These are phyloP conservation scores for Alviniconcha strummeri DNA, from an alignment of 2,888 invertebrate species.

Conservation along the genomic window DNA sequence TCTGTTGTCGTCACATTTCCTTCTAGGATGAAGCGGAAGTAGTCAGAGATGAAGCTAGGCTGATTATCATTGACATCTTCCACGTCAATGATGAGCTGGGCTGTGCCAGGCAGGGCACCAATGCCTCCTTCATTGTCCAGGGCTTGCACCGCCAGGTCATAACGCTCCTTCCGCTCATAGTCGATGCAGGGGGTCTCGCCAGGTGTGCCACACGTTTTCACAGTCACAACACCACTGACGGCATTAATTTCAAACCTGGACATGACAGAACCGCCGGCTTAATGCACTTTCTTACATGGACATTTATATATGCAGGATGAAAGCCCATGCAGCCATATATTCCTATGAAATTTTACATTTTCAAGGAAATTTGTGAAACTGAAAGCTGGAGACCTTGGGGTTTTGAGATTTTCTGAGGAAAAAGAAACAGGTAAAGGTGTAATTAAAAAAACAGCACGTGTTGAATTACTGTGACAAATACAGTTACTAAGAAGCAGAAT, in stretches of 20 bases:
- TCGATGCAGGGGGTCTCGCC: conserved; percentile 81
- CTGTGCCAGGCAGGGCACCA: conserved; percentile 77
- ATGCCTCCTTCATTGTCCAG: conserved; percentile 85
- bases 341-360: no score
- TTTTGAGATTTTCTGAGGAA: no score
- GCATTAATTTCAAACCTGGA: conserved; percentile 85
- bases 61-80: conserved; percentile 90
- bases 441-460: no score
- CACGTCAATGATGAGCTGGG: conserved; percentile 73
- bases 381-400: no score
- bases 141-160: conserved; percentile 54
- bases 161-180: conserved; percentile 51
- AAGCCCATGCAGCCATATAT: no score
- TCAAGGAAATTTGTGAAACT: no score
- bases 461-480: no score
- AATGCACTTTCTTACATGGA: no score
- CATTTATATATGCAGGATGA: no score
- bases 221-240: conserved; percentile 88
- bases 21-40: conserved; percentile 60
- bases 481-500: no score
- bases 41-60: conserved; percentile 80
- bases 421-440: no score
- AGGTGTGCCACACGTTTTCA: conserved; percentile 76
- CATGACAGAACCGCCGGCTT: not conserved
- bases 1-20: conserved; percentile 77